Conservation (phyloP, 2,113 vertebrate species). For the Actinemys pallida region DNA sequence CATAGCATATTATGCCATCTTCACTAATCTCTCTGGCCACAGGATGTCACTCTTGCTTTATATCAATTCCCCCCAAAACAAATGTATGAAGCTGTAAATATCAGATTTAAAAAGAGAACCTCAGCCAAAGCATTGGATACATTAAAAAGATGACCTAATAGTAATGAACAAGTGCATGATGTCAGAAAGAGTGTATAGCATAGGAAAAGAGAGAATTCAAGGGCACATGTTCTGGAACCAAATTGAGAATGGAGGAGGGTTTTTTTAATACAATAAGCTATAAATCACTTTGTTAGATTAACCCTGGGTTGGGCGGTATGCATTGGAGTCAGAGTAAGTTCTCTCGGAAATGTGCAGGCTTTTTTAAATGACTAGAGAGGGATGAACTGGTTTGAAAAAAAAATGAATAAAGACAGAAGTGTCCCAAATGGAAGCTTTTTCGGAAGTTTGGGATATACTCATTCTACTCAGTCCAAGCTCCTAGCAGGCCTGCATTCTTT, state of each 20-base stretch:
- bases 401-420: neutral
- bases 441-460: neutral
- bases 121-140: neutral
- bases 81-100: neutral
- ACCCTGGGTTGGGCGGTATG: neutral
- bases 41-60: neutral
- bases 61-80: neutral
- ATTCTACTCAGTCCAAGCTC: neutral
- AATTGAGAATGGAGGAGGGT: neutral
- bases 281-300: neutral
- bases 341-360: neutral
- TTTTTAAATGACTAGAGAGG: fast-evolving
- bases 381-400: neutral
- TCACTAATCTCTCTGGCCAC: neutral
- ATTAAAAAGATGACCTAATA: neutral
- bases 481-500: neutral
- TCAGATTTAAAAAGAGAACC: neutral
- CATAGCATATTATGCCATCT: neutral
- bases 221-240: neutral
- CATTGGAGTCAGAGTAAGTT: neutral
- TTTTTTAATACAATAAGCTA: neutral
- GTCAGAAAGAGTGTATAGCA: neutral
- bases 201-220: neutral
- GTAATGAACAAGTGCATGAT: neutral
- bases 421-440: neutral